Conservation (phyloP, 2,797 vertebrate genomes). For the Tympanoctomys barrerae region DNA sequence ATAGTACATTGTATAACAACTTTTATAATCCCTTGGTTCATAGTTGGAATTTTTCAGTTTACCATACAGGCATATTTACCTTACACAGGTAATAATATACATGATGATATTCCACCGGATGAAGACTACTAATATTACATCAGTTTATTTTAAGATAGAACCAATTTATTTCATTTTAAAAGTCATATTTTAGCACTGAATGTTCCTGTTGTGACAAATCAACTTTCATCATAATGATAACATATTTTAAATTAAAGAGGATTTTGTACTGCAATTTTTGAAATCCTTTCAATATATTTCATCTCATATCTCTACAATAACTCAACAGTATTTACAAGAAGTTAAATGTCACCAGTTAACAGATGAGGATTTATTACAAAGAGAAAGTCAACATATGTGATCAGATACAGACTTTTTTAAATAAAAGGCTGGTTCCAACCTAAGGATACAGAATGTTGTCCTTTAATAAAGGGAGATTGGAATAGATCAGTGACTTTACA, state of each 20-base stretch:
- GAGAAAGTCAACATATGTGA: conserved; percentile 33
- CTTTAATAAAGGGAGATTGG: conserved; percentile 7
- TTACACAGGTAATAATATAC: neutral
- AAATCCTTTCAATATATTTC: neutral
- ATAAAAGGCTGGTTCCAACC: neutral
- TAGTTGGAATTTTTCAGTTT: conserved; percentile 24
- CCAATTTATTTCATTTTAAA: conserved; percentile 30
- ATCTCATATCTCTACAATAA: neutral
- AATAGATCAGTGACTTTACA: neutral
- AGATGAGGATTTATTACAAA: conserved; percentile 3
- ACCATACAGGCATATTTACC: neutral
- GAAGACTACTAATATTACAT: neutral
- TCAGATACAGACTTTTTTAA: conserved; percentile 10
- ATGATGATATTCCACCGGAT: neutral
- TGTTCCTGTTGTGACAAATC: neutral
- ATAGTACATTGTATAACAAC: neutral
- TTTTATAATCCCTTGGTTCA: neutral
- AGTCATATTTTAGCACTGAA: conserved; percentile 20
- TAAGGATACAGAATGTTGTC: neutral
- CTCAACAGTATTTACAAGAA: neutral
- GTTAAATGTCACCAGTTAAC: neutral
- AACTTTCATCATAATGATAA: neutral
- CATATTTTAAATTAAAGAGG: neutral
- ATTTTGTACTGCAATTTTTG: neutral
- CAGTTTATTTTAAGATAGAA: neutral